Base-by-base conservation (phyloP, 2,797 vertebrate species). In the Lagodon rhomboides region DNA sequence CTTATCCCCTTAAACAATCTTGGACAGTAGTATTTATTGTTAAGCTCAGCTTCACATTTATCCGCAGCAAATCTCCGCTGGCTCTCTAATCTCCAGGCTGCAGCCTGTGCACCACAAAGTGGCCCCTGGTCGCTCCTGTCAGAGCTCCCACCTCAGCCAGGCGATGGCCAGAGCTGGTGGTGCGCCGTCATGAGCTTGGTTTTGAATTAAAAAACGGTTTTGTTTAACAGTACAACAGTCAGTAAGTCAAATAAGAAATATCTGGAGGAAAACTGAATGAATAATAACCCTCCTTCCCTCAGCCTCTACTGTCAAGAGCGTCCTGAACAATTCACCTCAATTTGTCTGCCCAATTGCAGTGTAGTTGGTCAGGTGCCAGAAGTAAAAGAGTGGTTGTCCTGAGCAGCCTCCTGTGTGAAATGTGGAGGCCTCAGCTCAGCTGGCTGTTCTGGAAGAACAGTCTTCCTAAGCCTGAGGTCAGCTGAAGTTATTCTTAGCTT, bases 1-100 rank as follows among this genome's bases (percentile, higher is more conserved):
- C 85, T 92, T 92, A 92, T 94, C 91, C 87, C 54, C 71, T 87
- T 86, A 82, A 91, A 91, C 87, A 91, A 91, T 94, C 91, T 91
- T 90, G 82, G 89, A 85, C 84, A 64, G 73, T 59, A 46, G 54
- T 80, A 66, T 86, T 91, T 89, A 91, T 93, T 94, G 91, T 94
- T 94, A 74, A 73, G 74, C 80, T 85, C 77, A 77, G 91, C 75
- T 91, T 91, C 93, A 85, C 80, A 86, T 92, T 90, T 83, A 89
- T 93, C 79, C 70, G 27, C 84, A 59, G 80, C 27, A 91, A 92
- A 90, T 92, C 90, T 92, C 69, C 4, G 41, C 82, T 54, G 77
- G 70, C 75, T 77, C 55, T 77, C 64, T 93, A 92, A 94, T 92
- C 88, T 91, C 80, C 73, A 43, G 70, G 59, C 84, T 86, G 81